These are phyloP conservation scores for Mastigias papua DNA, from an alignment of 30 jellyfish, hydroid and myxozoan genomes.

Conservation along the genomic window DNA sequence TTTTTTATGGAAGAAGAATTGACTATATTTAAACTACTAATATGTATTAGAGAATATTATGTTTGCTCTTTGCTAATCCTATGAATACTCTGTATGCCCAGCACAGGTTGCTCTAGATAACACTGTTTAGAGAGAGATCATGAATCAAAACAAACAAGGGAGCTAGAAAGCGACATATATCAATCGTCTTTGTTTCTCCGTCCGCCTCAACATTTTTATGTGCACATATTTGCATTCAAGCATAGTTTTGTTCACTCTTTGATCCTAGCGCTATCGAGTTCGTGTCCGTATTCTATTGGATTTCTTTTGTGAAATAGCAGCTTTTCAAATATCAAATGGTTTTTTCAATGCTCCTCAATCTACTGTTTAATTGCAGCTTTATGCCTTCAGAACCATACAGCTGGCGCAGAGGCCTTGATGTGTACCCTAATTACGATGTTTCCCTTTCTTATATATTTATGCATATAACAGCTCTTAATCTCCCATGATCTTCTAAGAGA, in stretches of 20 bases:
- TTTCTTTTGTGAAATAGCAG: slow-evolving; percentile 36
- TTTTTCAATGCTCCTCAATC: neutral
- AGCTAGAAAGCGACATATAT: slow-evolving; percentile 25
- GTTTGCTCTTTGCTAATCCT: slow-evolving; percentile 40
- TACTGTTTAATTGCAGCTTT: slow-evolving; percentile 6
- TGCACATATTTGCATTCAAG: slow-evolving; percentile 32
- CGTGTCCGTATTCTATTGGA: slow-evolving; percentile 17
- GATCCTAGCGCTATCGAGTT: slow-evolving; percentile 49
- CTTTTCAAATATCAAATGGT: slow-evolving; percentile 28
- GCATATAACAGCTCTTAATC: neutral
- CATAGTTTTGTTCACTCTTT: slow-evolving; percentile 25
- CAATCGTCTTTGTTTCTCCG: slow-evolving; percentile 35
- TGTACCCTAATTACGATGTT: neutral
- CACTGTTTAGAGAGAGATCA: slow-evolving; percentile 46
- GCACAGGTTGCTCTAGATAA: slow-evolving; percentile 58
- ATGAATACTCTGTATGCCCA: slow-evolving; percentile 15
- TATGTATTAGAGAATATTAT: slow-evolving; percentile 52
- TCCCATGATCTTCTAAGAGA: neutral
- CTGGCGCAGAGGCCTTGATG: neutral
- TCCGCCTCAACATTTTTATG: slow-evolving; percentile 16
- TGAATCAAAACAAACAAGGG: slow-evolving; percentile 35
- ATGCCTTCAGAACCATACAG: neutral
- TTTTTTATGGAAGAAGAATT: neutral
- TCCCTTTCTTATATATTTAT: neutral
- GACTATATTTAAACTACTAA: neutral